Evolutionary conservation across 2,113 vertebrate species (phyloP).

Genomic region (Sinocyclocheilus rhinocerous): DNA sequence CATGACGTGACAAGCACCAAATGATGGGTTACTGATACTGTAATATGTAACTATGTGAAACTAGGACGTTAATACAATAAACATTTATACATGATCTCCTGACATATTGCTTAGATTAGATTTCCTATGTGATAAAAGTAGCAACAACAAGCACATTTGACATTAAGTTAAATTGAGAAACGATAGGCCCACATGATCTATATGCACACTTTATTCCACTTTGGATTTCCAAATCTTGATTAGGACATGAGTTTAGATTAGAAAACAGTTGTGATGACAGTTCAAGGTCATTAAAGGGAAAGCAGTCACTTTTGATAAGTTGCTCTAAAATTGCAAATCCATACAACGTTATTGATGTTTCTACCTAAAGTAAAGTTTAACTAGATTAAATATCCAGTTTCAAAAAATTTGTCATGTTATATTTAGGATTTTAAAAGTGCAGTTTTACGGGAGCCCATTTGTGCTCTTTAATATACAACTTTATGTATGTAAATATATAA

Average conservation of each 20-base stretch:
- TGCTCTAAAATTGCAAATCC: background rate
- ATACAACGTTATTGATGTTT: background rate
- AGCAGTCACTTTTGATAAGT: background rate
- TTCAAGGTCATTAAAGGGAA: background rate
- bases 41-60: conserved; percentile 4
- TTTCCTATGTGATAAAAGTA: background rate
- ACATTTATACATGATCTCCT: background rate
- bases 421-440: background rate
- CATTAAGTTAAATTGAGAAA: background rate
- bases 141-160: conserved; percentile 4
- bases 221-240: background rate
- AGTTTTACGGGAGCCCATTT: background rate
- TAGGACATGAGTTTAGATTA: background rate
- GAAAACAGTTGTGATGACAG: background rate
- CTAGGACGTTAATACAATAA: conserved; percentile 10
- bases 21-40: background rate
- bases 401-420: background rate
- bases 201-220: conserved; percentile 22
- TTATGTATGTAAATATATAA: background rate
- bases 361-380: background rate
- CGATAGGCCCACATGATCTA: background rate
- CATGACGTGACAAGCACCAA: background rate
- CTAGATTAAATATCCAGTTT: background rate
- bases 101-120: conserved; percentile 1
- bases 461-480: background rate